Evolutionary conservation across 1,140 invertebrate genomes (phyloP).

Genomic region (Drosophila pachea): DNA sequence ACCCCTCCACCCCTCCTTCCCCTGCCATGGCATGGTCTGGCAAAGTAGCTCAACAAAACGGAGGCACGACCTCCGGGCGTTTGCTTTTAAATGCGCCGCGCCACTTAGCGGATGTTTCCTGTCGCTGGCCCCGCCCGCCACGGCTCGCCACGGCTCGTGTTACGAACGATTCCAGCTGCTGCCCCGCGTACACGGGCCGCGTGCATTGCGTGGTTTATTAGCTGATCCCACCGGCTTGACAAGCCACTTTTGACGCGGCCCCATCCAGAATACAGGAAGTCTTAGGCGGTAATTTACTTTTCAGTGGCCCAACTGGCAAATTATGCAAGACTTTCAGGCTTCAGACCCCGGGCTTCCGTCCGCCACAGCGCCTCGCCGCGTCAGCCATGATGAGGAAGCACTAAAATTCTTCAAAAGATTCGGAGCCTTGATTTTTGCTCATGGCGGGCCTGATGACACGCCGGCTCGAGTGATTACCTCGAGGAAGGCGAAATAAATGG

Average conservation of each 20-base stretch:
- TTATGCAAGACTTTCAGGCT: slow-evolving; percentile 68
- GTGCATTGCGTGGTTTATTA: slow-evolving; percentile 69
- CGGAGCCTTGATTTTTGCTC: slow-evolving; percentile 23
- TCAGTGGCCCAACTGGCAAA: slow-evolving; percentile 66
- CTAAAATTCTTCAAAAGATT: slow-evolving; percentile 45
- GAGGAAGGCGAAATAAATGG: background rate
- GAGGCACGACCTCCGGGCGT: slow-evolving; percentile 55
- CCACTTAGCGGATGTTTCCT: slow-evolving; percentile 71
- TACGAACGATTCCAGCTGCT: background rate
- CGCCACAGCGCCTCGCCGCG: slow-evolving; percentile 5
- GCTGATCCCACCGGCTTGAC: slow-evolving; percentile 73
- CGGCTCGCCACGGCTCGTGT: slow-evolving; percentile 24
- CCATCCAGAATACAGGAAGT: slow-evolving; percentile 61
- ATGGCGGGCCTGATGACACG: background rate
- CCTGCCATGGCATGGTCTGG: too few species aligned
- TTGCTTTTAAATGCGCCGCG: slow-evolving; percentile 71
- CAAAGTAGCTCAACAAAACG: slow-evolving; percentile 12
- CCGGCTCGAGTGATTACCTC: slow-evolving; percentile 4
- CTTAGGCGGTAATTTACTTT: slow-evolving; percentile 76
- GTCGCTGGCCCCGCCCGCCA: slow-evolving; percentile 3
- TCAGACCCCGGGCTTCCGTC: slow-evolving; percentile 3
- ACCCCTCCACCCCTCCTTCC: background rate
- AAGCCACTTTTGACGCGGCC: slow-evolving; percentile 72
- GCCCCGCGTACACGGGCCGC: background rate
- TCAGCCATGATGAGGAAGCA: slow-evolving; percentile 39